Percentiles rank a stretch among this genome's conserved stretches.
These are phyloP conservation scores for Crypturellus undulatus DNA, from an alignment of 2,113 vertebrate species.

Conservation along the genomic window DNA sequence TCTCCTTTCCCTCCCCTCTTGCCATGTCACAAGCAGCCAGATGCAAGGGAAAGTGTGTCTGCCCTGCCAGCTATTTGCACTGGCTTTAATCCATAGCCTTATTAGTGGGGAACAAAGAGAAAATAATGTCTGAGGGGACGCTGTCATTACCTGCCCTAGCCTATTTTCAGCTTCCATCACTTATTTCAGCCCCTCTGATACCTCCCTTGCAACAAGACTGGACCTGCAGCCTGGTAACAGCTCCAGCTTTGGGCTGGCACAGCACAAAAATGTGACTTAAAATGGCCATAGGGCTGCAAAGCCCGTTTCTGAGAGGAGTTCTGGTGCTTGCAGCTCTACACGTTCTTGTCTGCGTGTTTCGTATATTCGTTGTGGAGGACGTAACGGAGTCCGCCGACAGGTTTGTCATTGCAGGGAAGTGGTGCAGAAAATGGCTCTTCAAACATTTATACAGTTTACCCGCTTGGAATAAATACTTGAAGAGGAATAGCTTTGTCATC, in stretches of 20 bases:
- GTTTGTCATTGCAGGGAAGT: neutral
- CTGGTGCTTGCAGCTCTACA: neutral
- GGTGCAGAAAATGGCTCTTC: conserved; percentile 51
- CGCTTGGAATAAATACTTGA: conserved; percentile 15
- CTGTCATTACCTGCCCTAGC: neutral
- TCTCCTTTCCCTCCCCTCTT: neutral
- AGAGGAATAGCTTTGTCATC: neutral
- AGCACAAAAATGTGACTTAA: neutral
- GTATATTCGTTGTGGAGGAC: neutral
- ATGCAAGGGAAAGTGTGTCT: neutral
- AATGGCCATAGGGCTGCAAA: neutral
- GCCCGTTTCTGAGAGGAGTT: neutral
- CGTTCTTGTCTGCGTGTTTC: neutral
- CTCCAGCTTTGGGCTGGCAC: neutral
- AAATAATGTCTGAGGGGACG: neutral
- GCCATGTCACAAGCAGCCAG: neutral
- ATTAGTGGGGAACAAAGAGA: neutral
- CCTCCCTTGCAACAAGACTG: neutral
- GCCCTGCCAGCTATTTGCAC: neutral
- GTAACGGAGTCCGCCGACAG: neutral
- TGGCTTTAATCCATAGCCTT: neutral
- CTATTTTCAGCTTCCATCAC: neutral
- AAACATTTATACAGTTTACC: conserved; percentile 4
- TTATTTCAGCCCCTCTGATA: neutral
- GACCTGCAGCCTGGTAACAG: neutral